Evolutionary conservation across 2,888 invertebrate species (phyloP), one percentile per base, ranked within the genome.

Genomic region (Coenonympha arcania): DNA sequence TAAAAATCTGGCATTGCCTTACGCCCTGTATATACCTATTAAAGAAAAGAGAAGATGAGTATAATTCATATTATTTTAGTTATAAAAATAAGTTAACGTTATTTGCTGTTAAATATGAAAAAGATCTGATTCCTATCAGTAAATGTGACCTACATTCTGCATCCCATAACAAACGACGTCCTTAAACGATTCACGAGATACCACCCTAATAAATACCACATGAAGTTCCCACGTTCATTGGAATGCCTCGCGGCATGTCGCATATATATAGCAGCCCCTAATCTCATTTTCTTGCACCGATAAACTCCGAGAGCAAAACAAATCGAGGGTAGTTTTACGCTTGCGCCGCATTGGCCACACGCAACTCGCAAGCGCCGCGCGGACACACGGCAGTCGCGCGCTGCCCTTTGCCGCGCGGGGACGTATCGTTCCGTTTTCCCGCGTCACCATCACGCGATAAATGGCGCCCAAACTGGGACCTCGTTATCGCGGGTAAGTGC

Each of bases 381-480:
- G 55, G 53, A 58, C 58, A 65, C 75, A 74, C 73, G 74, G 78
- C 78, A 82, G 79, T 77, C 72, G 76, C 78, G 79, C 75, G 74
- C 72, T 59, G 72, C 71, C 73, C 70, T 63, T 67, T 68, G 73
- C 76, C 72, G 75, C 61, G 64, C 68, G 64, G 68, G 64, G 60
- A 58, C 64, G 64, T 68, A 67, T 71, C 58, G 60, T 56, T 48
- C 26, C 13, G 43, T 48, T 56, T 53, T 56, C 44, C 53, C 67
- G 69, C 76, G 75, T 66, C 64, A 52, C 56, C 63, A 71, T 67
- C 80, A 79, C 79, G 80, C 81, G 81, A 69, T 76, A 72, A 76
- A 85, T 84, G 84, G 84, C 85, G 82, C 83, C 77, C 77, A 76
- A 73, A 75, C 68, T 63, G 76, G 77, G 73, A 73, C 74, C 71